Base-by-base conservation (phyloP, 2,113 vertebrate genomes). In the Tachysurus vachellii region DNA sequence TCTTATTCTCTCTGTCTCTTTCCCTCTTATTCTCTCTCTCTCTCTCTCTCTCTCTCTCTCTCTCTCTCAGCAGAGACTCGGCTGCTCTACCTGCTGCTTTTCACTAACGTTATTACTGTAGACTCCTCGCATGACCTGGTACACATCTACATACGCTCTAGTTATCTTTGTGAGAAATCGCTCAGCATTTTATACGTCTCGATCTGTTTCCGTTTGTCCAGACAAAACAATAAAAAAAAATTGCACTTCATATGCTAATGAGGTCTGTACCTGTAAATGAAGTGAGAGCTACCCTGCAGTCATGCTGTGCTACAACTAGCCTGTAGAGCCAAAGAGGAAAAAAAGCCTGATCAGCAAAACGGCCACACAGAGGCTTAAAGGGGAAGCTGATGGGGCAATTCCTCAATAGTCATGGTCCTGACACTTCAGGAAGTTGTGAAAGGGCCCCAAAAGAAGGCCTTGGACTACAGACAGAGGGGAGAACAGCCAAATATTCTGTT, bases 381-480 rank as follows among this genome's bases (percentile, higher is more conserved):
- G 28, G 85, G 85, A 86, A 80, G 85, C 76, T 86, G 85, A 86
- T 56, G 31, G 76, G 85, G 76, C 76, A 54, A 68, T 80, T 86
- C 85, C 61, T 68, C 85, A 68, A 80, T 10, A 86, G 50, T 80
- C 75, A 66, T 13, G 59, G 54, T 50, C 82, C 85, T 86, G 76
- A 86, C 28, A 56, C 85, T 44, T 53, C 85, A 57, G 79, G 79
- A 81, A 81, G 79, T 81, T 81, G 54, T 61, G 79, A 61, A 81
- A 80, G 50, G 31, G 61, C 56, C 70, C 54, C 1, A 50, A 70
- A 80, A 21, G 79, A 59, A 54, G 59, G 31, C 50, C 26, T 79
- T 81, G 83, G 76, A 85, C 47, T 76, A 85, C 83, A 88, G 87
- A 80, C 89, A 82, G 36, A 54, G 68, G 28, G 19, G 53, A 26